Evolutionary conservation across 2,113 vertebrate species (phyloP).

Genomic region (Oreochromis tanganicae): DNA sequence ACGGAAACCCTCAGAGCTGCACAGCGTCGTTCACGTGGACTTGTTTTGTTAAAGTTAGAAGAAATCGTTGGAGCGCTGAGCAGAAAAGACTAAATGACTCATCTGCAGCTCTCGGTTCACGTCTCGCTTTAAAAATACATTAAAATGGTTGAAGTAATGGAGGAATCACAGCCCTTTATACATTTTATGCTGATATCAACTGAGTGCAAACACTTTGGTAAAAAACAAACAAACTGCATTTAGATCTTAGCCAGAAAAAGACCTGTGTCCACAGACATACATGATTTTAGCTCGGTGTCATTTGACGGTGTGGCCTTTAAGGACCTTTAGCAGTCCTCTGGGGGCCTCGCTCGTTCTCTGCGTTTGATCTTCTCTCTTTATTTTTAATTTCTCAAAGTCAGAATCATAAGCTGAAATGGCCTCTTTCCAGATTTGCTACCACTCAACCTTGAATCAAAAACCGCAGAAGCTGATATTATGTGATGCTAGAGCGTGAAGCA

Average conservation of each 20-base stretch:
- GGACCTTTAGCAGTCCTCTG: background rate
- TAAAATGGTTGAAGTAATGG: rapidly evolving
- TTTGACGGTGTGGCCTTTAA: background rate
- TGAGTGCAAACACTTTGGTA: background rate
- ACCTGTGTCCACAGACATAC: background rate
- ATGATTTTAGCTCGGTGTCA: background rate
- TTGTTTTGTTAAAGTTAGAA: background rate
- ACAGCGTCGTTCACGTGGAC: background rate
- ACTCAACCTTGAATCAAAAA: background rate
- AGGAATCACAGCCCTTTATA: rapidly evolving
- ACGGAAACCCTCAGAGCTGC: background rate
- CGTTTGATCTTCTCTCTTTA: rapidly evolving
- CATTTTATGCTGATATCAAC: no score
- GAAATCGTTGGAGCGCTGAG: background rate
- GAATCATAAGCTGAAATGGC: background rate
- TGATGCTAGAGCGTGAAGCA: background rate
- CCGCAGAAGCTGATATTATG: background rate
- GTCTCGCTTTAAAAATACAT: background rate
- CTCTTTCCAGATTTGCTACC: background rate
- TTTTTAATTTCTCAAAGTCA: background rate
- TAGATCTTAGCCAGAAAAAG: background rate
- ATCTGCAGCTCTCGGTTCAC: background rate
- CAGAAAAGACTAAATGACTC: background rate
- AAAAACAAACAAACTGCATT: background rate
- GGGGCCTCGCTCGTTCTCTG: rapidly evolving